These are phyloP conservation scores for Poecile atricapillus DNA, from an alignment of 2,113 vertebrate genomes.

Conservation along the genomic window DNA sequence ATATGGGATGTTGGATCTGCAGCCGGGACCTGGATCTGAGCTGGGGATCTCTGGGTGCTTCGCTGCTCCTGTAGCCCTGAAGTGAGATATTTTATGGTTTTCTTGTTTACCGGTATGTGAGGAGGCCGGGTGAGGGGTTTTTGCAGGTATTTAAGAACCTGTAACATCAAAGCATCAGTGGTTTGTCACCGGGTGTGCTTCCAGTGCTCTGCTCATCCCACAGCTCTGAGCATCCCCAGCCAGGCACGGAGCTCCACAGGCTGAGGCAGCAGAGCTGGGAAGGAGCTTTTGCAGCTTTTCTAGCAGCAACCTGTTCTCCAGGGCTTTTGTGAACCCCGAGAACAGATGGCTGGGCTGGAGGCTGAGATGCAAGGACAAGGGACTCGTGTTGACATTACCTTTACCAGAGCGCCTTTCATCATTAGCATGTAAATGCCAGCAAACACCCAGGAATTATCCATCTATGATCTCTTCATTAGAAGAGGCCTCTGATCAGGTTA, in stretches of 20 bases:
- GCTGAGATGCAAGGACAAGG: not conserved
- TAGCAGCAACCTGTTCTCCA: not conserved
- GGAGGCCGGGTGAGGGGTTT: not conserved
- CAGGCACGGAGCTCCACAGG: not conserved
- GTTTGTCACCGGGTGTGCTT: rapidly evolving
- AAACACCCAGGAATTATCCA: not conserved
- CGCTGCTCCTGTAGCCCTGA: not conserved
- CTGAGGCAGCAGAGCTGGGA: not conserved
- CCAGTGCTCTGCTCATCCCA: rapidly evolving
- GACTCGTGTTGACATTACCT: not conserved
- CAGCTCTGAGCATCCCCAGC: not conserved
- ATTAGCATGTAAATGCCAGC: not conserved
- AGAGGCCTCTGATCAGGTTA: constrained; percentile 31
- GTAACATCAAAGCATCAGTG: not conserved
- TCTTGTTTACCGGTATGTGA: not conserved
- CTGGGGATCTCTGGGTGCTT: not conserved
- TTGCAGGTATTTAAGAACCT: not conserved
- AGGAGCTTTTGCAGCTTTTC: not conserved
- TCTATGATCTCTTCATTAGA: constrained; percentile 31
- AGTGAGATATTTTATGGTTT: not conserved
- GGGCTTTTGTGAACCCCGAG: not conserved
- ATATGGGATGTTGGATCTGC: rapidly evolving
- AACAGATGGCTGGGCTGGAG: constrained; percentile 26
- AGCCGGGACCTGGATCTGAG: not conserved
- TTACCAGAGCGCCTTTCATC: not conserved